phyloP scores from a whole-genome alignment of 2,113 vertebrate species.

The Charina bottae region DNA sequence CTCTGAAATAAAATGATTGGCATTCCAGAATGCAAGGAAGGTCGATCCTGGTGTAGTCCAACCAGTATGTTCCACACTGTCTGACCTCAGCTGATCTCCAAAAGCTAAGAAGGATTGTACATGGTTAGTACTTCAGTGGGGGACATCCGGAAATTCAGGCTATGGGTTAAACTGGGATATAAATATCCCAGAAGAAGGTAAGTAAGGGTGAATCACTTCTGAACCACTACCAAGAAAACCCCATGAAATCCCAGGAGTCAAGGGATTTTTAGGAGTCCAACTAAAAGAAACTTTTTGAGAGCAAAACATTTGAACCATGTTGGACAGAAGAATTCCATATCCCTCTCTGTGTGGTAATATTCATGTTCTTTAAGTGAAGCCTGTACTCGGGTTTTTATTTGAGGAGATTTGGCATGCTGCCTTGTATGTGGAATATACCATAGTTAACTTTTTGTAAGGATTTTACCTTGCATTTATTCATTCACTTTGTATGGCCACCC shows the following conservation, averaged over 20 bases:
- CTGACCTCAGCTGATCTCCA: no score
- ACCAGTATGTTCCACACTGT: no score
- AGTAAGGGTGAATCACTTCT: not conserved
- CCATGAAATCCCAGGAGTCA: not conserved
- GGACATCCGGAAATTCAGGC: no score
- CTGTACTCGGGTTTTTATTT: not conserved
- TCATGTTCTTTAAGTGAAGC: not conserved
- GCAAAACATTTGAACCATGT: not conserved
- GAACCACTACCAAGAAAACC: not conserved
- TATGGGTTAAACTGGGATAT: not conserved
- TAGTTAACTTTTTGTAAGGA: not conserved
- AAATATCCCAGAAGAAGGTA: not conserved
- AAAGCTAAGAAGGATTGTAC: no score
- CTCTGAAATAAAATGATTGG: no score
- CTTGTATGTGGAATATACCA: accelerated
- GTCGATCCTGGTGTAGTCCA: no score
- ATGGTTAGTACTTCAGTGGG: no score
- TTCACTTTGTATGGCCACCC: no score
- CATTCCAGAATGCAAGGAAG: no score
- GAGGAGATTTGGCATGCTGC: not conserved
- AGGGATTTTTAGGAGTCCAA: not conserved
- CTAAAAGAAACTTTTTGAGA: not conserved
- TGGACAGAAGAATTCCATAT: not conserved
- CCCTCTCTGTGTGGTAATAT: no score
- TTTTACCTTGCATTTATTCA: not conserved